Evolutionary conservation across 1,140 invertebrate genomes (phyloP), one percentile per base, ranked within the genome.

Genomic region (Zaprionus kolodkinae): DNA sequence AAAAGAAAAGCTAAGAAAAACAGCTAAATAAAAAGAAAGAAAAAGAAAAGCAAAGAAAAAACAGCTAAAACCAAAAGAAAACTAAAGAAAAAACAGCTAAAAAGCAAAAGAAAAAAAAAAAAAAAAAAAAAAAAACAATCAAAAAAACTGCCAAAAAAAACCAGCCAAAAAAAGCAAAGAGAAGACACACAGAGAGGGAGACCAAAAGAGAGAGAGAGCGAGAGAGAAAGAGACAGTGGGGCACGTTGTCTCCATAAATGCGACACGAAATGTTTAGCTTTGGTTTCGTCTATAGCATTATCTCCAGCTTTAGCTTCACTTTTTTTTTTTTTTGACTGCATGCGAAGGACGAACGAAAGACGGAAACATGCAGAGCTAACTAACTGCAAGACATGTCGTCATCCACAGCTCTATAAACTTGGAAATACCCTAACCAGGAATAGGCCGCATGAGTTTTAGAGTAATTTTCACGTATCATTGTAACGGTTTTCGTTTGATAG

Each of bases 171-270:
- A 50, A 50, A 50, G 17, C 10, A 50, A 50, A 25, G n/a, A 17
- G 45, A 11, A 50, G 10, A 50, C 45, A 25, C 40, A 15, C 40
- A 43, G 6, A n/a, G 27, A 30, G 27, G 4, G 4, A 30, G 27
- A 30, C 36, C 0, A 3, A 13, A 11, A 13, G 27, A 30, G 27
- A 30, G 4, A 30, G 27, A 30, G 3, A 6, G 27, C 1, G 27
- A 30, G 27, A 30, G 1, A 30, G 27, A 30, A 1, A 38, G 11
- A 15, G n/a, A 45, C 43, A 45, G 45, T 9, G 45, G 10, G 52
- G 84, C 84, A 88, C 84, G 85, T 89, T 88, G 85, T 84, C 84
- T 84, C 84, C 78, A 78, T 88, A 84, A 88, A 84, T 88, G 84
- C 85, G 80, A 88, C 80, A 84, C 85, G 84, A 88, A 89, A 71